Conservation (phyloP, 2,113 vertebrate genomes). For the Scatophagus argus region DNA sequence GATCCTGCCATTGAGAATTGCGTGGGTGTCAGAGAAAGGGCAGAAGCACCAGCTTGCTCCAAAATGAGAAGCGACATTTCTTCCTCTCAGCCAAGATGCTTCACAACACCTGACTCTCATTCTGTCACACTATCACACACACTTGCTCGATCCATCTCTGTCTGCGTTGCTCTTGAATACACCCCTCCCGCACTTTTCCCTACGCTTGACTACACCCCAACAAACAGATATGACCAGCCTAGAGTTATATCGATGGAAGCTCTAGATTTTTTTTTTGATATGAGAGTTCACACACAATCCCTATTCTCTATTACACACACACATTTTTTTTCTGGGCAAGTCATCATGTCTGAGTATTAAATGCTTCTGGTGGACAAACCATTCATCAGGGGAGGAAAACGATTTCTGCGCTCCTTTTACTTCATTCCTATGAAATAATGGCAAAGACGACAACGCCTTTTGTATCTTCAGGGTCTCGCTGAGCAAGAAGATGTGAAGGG, state of each 20-base stretch:
- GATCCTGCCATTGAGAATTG: constrained; percentile 31
- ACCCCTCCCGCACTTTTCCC: background rate
- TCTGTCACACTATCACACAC: constrained; percentile 45
- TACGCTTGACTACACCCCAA: background rate
- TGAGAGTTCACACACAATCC: background rate
- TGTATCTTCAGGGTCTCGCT: constrained; percentile 27
- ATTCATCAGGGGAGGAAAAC: constrained; percentile 49
- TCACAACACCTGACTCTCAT: constrained; percentile 45
- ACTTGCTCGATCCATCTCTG: background rate
- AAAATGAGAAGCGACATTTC: constrained; percentile 50
- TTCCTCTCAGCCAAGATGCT: constrained; percentile 40
- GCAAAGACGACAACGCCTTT: background rate
- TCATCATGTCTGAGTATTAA: constrained; percentile 47
- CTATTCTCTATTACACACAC: background rate
- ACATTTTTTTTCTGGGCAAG: constrained; percentile 21
- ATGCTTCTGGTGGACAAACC: constrained; percentile 42
- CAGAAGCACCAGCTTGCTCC: constrained; percentile 35
- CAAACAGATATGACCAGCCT: constrained; percentile 29
- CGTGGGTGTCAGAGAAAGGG: constrained; percentile 37
- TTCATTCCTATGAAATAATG: constrained; percentile 42
- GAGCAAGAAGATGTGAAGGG: background rate
- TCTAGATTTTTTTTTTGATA: background rate
- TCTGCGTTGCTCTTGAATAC: constrained; percentile 15
- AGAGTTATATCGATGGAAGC: constrained; percentile 24
- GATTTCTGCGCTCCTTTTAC: constrained; percentile 11